phyloP scores from a whole-genome alignment of 2,797 vertebrate genomes.

The Serranus cabrilla region DNA sequence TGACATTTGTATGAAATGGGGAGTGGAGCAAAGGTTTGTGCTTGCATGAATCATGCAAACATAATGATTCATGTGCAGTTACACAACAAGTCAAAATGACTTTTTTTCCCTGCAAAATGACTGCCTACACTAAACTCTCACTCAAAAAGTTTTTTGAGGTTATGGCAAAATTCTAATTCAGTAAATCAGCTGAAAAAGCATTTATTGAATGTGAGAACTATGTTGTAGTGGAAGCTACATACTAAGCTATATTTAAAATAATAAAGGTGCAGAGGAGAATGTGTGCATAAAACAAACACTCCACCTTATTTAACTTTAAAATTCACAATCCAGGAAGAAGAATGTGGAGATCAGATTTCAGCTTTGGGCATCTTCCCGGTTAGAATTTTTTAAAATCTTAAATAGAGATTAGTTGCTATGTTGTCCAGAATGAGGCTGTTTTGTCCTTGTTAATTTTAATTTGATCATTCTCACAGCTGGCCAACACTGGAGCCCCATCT shows the following conservation, averaged over 20 bases:
- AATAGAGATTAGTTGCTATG: slow-evolving; percentile 45
- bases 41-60: slow-evolving; percentile 24
- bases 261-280: not conserved
- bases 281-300: not conserved
- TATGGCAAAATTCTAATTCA: not conserved
- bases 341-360: not conserved
- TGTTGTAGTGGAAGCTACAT: not conserved
- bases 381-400: slow-evolving; percentile 9
- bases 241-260: not conserved
- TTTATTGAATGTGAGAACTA: not conserved
- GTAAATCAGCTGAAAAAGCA: not conserved
- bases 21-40: not conserved
- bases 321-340: not conserved
- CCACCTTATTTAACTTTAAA: slow-evolving; percentile 7
- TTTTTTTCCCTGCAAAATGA: not conserved
- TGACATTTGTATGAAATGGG: not conserved
- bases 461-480: slow-evolving; percentile 39
- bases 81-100: not conserved
- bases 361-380: not conserved
- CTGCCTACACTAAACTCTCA: not conserved
- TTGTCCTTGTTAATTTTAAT: slow-evolving; percentile 57
- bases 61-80: slow-evolving; percentile 11
- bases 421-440: slow-evolving; percentile 36
- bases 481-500: slow-evolving; percentile 43
- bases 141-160: not conserved